phyloP scores from a whole-genome alignment of 2,888 invertebrate genomes.

The Callyntrura guangdongensis region DNA sequence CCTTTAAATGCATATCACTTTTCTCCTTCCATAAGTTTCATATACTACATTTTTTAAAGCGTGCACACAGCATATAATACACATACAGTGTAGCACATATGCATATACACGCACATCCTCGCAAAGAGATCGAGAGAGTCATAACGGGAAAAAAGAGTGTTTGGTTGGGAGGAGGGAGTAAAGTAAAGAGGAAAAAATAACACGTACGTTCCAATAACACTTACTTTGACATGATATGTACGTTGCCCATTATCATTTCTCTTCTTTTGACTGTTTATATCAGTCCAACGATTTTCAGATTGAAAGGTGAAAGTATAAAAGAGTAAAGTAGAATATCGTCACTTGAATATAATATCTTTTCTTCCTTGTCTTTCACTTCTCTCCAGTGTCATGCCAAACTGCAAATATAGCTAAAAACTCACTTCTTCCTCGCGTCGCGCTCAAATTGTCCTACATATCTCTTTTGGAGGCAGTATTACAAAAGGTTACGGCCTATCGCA shows the following conservation, averaged over 20 bases:
- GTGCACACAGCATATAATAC: neutral
- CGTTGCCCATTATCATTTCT: conserved; percentile 58
- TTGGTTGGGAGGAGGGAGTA: neutral
- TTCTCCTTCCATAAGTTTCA: conserved; percentile 52
- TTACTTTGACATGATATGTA: conserved; percentile 71
- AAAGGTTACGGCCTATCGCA: neutral
- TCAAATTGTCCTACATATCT: conserved; percentile 10
- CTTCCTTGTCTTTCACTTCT: conserved; percentile 30
- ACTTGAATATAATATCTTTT: conserved; percentile 20
- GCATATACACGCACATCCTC: no score
- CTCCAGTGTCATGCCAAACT: conserved; percentile 18
- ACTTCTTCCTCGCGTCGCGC: neutral
- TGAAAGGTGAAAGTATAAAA: conserved; percentile 70
- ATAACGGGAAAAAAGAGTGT: conserved; percentile 22
- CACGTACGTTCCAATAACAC: conserved; percentile 70
- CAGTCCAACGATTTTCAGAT: conserved; percentile 64
- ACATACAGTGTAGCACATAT: no score
- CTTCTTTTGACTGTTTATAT: conserved; percentile 21
- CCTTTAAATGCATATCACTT: conserved; percentile 46
- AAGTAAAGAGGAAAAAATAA: conserved; percentile 61
- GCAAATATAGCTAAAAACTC: conserved; percentile 21
- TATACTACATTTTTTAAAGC: conserved; percentile 57
- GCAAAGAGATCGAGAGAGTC: no score
- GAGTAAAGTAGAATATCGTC: conserved; percentile 31
- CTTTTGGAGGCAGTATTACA: neutral